Evolutionary conservation across 2,888 invertebrate genomes (phyloP).

Genomic region (Dicranocentrus wangi): DNA sequence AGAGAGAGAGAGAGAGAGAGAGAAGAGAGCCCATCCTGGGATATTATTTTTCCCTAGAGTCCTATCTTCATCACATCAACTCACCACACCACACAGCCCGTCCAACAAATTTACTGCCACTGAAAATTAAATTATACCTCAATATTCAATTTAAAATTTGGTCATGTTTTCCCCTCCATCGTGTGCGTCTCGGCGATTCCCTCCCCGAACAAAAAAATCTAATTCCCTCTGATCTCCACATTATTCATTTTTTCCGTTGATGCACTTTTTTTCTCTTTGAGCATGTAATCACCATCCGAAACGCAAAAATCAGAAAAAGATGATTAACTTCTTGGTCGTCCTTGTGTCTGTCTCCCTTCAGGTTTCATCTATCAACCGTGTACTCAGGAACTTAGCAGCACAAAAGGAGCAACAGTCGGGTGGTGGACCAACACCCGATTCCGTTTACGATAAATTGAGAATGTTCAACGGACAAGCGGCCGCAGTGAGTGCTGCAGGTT

Average conservation of each 20-base stretch:
- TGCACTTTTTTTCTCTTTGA: no score
- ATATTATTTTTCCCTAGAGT: conserved; percentile 67
- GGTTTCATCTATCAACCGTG: conserved; percentile 99
- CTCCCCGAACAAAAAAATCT: no score
- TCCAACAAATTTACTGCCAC: conserved; percentile 54
- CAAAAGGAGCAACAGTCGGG: conserved; percentile 94
- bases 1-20: conserved; percentile 17
- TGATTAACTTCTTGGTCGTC: no score
- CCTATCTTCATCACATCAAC: conserved; percentile 57
- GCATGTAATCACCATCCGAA: no score
- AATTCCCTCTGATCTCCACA: no score
- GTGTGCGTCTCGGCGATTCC: no score
- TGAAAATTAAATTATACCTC: conserved; percentile 63
- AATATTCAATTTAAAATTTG: conserved; percentile 60
- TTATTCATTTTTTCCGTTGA: no score
- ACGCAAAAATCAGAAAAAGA: no score
- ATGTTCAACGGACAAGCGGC: conserved; percentile 94
- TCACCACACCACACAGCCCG: conserved; percentile 54
- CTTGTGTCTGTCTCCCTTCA: no score
- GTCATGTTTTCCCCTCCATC: no score
- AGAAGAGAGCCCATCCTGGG: conserved; percentile 43
- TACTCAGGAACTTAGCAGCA: conserved; percentile 94
- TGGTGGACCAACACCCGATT: conserved; percentile 83
- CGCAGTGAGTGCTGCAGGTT: conserved; percentile 78
- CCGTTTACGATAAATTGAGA: conserved; percentile 93